Evolutionary conservation across 2,888 invertebrate species (phyloP), one percentile per base, ranked within the genome.

Genomic region (Pediacus dermestoides): DNA sequence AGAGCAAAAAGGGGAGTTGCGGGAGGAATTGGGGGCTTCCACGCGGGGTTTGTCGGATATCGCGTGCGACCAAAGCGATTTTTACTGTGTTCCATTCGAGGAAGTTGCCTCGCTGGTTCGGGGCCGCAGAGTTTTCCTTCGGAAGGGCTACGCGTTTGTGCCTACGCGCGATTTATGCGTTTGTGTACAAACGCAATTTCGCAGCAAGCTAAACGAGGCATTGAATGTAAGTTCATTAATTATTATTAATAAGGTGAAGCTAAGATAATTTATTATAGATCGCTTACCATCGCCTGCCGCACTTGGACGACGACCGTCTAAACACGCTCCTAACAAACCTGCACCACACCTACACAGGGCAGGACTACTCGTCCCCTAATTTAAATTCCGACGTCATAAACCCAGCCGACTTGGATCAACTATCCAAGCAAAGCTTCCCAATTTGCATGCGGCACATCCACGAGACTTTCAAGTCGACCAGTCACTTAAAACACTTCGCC

Each of bases 371-470:
- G n/a, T 42, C 41, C 34, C 82, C 86, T 0, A 50, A 52, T 8
- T 50, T 4, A 4, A 10, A 51, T 27, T 50, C 57, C 37, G 58
- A 58, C 10, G 47, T 41, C 14, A 50, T 68, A n/a, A 50, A 61
- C 44, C 53, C 58, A 2, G 55, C 51, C 11, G 49, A 57, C 45
- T 67, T 95, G 11, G 88, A 94, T 63, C 72, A 84, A 66, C 72
- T 90, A 11, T 79, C 90, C 1, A 77, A 80, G 44, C 82, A 85
- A 55, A 90, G 93, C 7, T 97, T 87, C 70, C 97, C 99, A 1
- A 72, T 91, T n/a, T 99, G 99, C 62, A 99, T 99, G 97, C 82
- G 88, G 52, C 78, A 82, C 42, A 75, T 95, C 36, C 94, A 97
- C 66, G 85, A 88, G 41, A 73, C 80, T 11, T 66, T 99, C 3